Evolutionary conservation across 2,888 invertebrate genomes (phyloP).

Genomic region (Pteria penguin): DNA sequence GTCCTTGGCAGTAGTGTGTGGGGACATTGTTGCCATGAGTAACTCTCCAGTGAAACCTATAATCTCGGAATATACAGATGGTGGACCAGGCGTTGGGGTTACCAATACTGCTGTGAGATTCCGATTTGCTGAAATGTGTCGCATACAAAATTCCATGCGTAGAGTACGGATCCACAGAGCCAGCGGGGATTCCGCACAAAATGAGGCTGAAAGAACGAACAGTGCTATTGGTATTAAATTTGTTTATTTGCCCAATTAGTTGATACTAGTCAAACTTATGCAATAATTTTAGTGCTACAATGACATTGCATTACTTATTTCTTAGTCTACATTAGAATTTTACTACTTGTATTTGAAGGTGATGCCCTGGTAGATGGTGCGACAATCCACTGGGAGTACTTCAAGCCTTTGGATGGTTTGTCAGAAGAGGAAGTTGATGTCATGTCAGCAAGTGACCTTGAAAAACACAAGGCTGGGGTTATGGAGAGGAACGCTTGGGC

Average conservation of each 20-base stretch:
- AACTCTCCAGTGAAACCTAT: background rate
- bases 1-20: background rate
- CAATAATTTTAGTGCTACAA: too few relatives aligned
- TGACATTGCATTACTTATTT: too few relatives aligned
- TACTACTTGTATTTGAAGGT: background rate
- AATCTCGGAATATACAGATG: slow-evolving; percentile 1
- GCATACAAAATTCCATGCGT: background rate
- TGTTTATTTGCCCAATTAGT: too few relatives aligned
- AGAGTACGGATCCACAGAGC: background rate
- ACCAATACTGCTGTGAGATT: background rate
- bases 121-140: slow-evolving; percentile 1
- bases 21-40: background rate
- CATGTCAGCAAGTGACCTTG: background rate
- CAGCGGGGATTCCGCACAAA: background rate
- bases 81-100: slow-evolving; percentile 3
- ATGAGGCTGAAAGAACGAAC: background rate
- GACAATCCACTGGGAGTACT: background rate
- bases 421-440: background rate
- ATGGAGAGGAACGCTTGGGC: background rate
- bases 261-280: too few relatives aligned
- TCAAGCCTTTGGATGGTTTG: slow-evolving; percentile 1
- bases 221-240: slow-evolving; percentile 10
- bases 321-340: too few relatives aligned
- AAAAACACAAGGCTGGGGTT: background rate
- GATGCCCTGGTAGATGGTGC: background rate